Evolutionary conservation across 2,113 vertebrate species (phyloP).

Genomic region (Lutjanus erythropterus): DNA sequence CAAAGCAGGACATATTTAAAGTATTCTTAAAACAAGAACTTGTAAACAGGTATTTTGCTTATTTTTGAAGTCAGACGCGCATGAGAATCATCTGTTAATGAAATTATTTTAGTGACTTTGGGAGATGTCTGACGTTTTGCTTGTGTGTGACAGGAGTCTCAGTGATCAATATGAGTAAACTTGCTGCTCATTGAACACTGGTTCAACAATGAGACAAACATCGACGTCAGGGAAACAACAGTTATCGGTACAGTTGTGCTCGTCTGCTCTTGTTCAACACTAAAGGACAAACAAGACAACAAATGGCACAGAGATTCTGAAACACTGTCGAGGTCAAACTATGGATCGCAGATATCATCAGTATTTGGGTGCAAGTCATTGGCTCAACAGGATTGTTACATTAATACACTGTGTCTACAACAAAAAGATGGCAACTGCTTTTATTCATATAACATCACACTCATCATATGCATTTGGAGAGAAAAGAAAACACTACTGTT

Average conservation of each 20-base stretch:
- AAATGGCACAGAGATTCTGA: not conserved
- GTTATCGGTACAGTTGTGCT: not conserved
- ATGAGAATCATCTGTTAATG: too few species aligned
- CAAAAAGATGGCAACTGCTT: too few species aligned
- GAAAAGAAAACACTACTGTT: not conserved
- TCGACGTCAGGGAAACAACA: not conserved
- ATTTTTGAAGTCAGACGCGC: not conserved
- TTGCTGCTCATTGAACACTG: not conserved
- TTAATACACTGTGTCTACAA: not conserved
- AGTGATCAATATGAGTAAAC: not conserved
- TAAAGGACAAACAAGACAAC: not conserved
- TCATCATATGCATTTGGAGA: not conserved
- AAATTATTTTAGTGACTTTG: not conserved
- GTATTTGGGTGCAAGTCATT: not conserved
- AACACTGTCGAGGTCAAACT: not conserved
- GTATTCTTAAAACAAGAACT: not conserved
- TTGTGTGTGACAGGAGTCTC: not conserved
- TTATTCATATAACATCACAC: too few species aligned
- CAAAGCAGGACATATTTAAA: constrained; percentile 15
- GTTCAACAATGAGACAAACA: not conserved
- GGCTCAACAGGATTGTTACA: not conserved
- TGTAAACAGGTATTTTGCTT: not conserved
- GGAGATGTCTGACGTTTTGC: not conserved
- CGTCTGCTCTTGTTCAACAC: not conserved
- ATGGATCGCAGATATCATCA: not conserved